A percentile compares a stretch with the other conserved stretches of the same genome.
These are phyloP conservation scores for Drosophila anomelani DNA, from an alignment of 2,888 invertebrate species.

Conservation along the genomic window DNA sequence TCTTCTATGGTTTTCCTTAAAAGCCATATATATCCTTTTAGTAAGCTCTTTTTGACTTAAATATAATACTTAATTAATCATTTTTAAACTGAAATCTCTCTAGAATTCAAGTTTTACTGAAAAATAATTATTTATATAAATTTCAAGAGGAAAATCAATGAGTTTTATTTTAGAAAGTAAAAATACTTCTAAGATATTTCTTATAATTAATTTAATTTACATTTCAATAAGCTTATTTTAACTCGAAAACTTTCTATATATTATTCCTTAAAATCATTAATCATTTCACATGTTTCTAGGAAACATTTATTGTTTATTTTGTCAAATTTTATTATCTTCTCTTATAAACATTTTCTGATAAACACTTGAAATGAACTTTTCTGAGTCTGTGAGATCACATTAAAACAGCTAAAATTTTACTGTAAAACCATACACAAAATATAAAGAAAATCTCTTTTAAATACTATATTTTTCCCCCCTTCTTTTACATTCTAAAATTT, in stretches of 20 bases:
- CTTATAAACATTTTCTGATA: slow-evolving; percentile 3
- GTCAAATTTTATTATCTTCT: neutral
- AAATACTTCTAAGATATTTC: neutral
- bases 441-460: neutral
- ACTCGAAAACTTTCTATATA: fast-evolving
- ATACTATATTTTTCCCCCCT: neutral
- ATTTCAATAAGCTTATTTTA: neutral
- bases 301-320: neutral
- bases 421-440: neutral
- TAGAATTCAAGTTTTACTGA: neutral
- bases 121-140: neutral
- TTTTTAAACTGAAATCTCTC: fast-evolving
- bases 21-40: too few species aligned
- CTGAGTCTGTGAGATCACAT: neutral
- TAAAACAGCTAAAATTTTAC: neutral
- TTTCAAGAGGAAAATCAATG: neutral
- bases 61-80: neutral
- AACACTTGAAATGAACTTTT: slow-evolving; percentile 3
- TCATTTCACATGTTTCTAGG: neutral
- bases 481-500: neutral
- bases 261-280: neutral
- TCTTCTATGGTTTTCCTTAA: too few species aligned
- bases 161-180: too few species aligned
- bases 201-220: neutral
- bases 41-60: too few species aligned